phyloP scores from a whole-genome alignment of 2,797 vertebrate species.

The Astyanax mexicanus region DNA sequence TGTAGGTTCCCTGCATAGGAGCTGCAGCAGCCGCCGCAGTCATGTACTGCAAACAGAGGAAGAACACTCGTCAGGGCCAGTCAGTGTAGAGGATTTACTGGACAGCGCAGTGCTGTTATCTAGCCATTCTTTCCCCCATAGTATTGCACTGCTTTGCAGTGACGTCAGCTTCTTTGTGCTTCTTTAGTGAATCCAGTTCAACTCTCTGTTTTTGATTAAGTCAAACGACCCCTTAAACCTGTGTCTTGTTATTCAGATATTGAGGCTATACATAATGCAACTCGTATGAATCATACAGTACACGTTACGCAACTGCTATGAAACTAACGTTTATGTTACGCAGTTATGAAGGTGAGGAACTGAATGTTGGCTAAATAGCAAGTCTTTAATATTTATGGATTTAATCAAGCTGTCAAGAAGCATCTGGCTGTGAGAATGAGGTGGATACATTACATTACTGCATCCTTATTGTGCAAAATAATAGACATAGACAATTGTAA shows the following conservation, averaged over 20 bases:
- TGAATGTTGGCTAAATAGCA: neutral
- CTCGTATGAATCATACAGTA: neutral
- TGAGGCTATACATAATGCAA: no score
- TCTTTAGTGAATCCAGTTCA: no score
- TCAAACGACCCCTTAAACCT: no score
- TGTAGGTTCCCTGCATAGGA: constrained; percentile 99
- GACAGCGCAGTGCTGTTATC: neutral
- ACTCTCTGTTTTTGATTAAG: no score
- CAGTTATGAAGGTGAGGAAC: neutral
- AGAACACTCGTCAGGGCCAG: no score
- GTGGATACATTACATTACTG: neutral
- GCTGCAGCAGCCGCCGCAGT: constrained; percentile 94
- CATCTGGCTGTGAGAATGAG: neutral
- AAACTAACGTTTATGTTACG: neutral
- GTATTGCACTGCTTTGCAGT: neutral
- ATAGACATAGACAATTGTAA: no score
- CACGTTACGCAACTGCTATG: neutral
- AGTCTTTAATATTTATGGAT: no score
- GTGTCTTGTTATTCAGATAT: no score
- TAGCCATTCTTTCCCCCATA: neutral
- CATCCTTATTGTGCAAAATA: no score
- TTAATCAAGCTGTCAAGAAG: neutral
- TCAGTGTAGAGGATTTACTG: no score
- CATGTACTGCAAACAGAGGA: constrained; percentile 88
- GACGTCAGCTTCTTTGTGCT: no score